Evolutionary conservation across 2,797 vertebrate species (phyloP).

Genomic region (Halcyon leucocephala): DNA sequence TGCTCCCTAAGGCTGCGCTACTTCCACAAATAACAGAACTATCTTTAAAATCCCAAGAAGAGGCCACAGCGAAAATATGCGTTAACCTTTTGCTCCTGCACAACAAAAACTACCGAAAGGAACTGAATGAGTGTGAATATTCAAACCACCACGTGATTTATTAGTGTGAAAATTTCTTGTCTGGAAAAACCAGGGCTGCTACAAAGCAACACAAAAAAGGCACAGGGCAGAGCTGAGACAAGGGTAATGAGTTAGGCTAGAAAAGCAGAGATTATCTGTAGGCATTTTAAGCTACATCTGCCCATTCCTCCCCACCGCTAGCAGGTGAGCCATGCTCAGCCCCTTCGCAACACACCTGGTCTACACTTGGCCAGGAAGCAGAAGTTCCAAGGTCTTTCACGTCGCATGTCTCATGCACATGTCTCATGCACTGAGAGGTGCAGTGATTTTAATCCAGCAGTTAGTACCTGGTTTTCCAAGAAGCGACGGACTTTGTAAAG

Average conservation of each 20-base stretch:
- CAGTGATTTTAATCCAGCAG: constrained; percentile 61
- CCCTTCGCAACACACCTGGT: constrained; percentile 67
- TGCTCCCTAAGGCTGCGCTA: not conserved
- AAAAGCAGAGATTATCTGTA: constrained; percentile 43
- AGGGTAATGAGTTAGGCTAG: constrained; percentile 12
- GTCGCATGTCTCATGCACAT: constrained; percentile 67
- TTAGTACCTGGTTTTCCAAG: constrained; percentile 90
- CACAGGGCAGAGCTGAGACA: constrained; percentile 21
- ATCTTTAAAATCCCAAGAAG: not conserved
- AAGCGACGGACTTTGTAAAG: constrained; percentile 90
- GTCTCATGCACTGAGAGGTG: constrained; percentile 66
- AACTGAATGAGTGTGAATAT: not conserved
- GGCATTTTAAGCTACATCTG: constrained; percentile 41
- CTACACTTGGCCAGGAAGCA: constrained; percentile 72
- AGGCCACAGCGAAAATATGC: not conserved
- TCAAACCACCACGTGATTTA: not conserved
- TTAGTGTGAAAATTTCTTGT: not conserved
- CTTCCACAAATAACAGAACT: not conserved
- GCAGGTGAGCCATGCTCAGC: constrained; percentile 63
- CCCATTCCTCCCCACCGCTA: constrained; percentile 63
- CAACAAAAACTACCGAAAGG: not conserved
- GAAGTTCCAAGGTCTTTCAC: constrained; percentile 70
- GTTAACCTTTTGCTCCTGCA: constrained; percentile 15
- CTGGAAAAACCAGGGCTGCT: constrained; percentile 5
- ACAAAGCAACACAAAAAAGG: not conserved